These are phyloP conservation scores for Mythimna loreyi DNA, from an alignment of 2,888 invertebrate species.

Conservation along the genomic window DNA sequence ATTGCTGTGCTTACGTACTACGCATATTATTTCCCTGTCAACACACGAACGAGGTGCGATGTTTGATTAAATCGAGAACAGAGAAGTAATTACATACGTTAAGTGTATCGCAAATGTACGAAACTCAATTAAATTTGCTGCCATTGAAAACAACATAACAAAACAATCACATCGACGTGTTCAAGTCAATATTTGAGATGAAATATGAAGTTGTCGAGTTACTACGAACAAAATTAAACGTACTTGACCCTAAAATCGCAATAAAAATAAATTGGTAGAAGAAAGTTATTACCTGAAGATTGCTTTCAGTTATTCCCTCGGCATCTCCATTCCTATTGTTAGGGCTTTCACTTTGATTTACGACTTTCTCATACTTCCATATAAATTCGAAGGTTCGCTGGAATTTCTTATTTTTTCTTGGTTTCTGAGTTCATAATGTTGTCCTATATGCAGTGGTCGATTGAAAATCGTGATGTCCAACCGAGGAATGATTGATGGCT, in stretches of 20 bases:
- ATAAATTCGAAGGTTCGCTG: conserved; percentile 26
- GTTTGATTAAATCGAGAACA: conserved; percentile 34
- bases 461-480: conserved; percentile 50
- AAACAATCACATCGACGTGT: conserved; percentile 6
- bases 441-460: conserved; percentile 26
- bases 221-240: conserved; percentile 30
- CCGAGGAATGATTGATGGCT: conserved; percentile 59
- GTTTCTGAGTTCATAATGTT: conserved; percentile 18
- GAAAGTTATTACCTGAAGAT: conserved; percentile 52
- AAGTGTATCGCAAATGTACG: conserved; percentile 34
- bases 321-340: conserved; percentile 47
- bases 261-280: conserved; percentile 53
- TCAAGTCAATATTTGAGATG: conserved; percentile 2
- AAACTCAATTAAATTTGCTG: conserved; percentile 35
- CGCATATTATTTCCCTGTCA: conserved; percentile 43
- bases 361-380: conserved; percentile 26
- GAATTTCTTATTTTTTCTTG: conserved; percentile 14
- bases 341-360: conserved; percentile 43
- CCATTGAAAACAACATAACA: conserved; percentile 14
- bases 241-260: conserved; percentile 27
- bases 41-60: conserved; percentile 22
- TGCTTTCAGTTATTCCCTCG: conserved; percentile 50
- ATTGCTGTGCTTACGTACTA: conserved; percentile 54
- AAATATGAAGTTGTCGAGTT: conserved; percentile 9
- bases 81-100: conserved; percentile 35